phyloP scores from a whole-genome alignment of 2,113 vertebrate species.

The Romanogobio albipinnatus region DNA sequence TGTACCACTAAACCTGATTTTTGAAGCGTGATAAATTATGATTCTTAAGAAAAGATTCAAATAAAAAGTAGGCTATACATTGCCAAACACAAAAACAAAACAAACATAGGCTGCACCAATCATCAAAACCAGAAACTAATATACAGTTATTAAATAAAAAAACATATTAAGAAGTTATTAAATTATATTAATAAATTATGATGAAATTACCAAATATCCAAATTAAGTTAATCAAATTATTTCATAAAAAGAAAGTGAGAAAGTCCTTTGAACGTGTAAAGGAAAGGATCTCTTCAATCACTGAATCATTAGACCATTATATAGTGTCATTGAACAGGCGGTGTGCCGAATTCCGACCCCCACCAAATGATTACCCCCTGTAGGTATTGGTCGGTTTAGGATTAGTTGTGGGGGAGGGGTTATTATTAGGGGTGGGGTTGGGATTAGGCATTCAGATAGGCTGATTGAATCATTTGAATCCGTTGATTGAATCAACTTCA shows the following conservation, averaged over 20 bases:
- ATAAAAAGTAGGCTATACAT: not conserved
- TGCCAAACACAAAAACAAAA: not conserved
- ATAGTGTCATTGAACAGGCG: not conserved
- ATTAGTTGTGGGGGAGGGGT: no score
- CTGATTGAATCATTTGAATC: no score
- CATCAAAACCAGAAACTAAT: not conserved
- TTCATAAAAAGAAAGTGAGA: not conserved
- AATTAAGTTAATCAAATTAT: not conserved
- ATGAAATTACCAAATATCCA: not conserved
- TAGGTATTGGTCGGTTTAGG: no score
- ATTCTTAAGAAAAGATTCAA: not conserved
- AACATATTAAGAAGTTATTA: not conserved
- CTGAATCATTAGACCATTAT: no score
- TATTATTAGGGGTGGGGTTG: no score
- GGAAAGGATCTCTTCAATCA: not conserved
- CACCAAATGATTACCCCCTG: no score
- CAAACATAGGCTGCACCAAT: not conserved
- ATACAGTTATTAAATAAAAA: not conserved
- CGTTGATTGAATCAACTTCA: no score
- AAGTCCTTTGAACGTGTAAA: not conserved
- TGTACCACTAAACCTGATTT: no score
- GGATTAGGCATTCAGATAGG: no score
- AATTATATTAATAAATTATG: not conserved
- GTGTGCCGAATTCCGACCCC: no score
- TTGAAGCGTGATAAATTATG: no score